Evolutionary conservation across 2,888 invertebrate species (phyloP), one percentile per base, ranked within the genome.

Genomic region (Aphidius colemani): DNA sequence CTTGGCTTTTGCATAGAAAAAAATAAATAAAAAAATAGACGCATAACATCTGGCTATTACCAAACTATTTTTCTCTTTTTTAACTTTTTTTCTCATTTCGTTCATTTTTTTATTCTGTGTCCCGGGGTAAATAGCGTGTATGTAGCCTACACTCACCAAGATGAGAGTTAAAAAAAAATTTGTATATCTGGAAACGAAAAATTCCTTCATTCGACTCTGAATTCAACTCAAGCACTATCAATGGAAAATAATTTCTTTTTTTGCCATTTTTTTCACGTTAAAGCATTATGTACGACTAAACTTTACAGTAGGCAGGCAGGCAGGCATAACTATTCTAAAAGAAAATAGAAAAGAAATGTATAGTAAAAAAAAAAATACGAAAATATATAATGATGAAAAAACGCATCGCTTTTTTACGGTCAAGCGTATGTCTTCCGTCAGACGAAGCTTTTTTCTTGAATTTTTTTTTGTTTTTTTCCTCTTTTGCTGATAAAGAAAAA

Each of bases 21-120:
- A 59, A 39, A 53, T 39, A 53, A 53, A 39, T 7, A 50, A 53
- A 53, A 53, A 39, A 39, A 39, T 30, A 30, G 10, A 59, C 44
- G 13, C 50, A 30, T 59, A 59, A 51, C 39, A 59, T 59, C 43
- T 43, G 18, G 44, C 43, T 51, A 43, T 50, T 30, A 59, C 50
- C 40, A 7, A 43, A 59, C 43, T 39, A n/a, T 10, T 39, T 51
- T 51, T 9, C 9, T 3, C 10, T 10, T 9, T 8, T 40, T 8
- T 39, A 39, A 39, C 48, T 7, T 40, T 46, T 46, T 39, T 53
- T 40, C 41, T 53, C 41, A 11, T 41, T 10, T 18, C 39, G 46
- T 9, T 40, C 8, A 10, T 48, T 11, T 48, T 10, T 59, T 43
- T 41, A 59, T 59, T 59, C 30, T 30, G 30, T 30, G 30, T 30